Conservation (phyloP, 2,888 invertebrate species). For the Calameuta filiformis region DNA sequence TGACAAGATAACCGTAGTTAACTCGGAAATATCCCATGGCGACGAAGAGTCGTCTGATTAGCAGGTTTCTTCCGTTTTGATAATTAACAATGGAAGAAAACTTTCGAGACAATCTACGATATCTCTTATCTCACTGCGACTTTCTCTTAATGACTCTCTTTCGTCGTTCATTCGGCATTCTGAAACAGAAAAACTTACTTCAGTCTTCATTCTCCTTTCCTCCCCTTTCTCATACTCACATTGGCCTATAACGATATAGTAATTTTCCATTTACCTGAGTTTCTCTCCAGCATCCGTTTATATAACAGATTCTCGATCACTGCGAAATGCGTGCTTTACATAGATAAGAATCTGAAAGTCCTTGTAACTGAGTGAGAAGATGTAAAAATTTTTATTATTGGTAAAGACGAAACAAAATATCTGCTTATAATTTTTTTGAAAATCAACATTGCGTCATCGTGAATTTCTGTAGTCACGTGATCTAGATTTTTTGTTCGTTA, state of each 20-base stretch:
- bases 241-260: neutral
- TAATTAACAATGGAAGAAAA: neutral
- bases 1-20: neutral
- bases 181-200: neutral
- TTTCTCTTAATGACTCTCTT: neutral
- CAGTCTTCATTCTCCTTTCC: neutral
- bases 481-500: too few species aligned
- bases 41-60: neutral
- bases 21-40: neutral
- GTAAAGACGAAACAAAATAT: neutral
- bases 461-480: neutral
- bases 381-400: neutral
- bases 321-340: neutral
- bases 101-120: neutral
- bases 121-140: neutral
- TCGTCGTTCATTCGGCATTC: neutral
- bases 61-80: neutral
- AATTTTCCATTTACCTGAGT: neutral
- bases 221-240: neutral
- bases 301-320: neutral
- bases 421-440: neutral
- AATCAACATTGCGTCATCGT: neutral
- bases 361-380: neutral
- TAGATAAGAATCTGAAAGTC: neutral
- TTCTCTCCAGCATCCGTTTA: neutral